Evolutionary conservation across 2,113 vertebrate genomes (phyloP).

Genomic region (Capreolus pygargus): DNA sequence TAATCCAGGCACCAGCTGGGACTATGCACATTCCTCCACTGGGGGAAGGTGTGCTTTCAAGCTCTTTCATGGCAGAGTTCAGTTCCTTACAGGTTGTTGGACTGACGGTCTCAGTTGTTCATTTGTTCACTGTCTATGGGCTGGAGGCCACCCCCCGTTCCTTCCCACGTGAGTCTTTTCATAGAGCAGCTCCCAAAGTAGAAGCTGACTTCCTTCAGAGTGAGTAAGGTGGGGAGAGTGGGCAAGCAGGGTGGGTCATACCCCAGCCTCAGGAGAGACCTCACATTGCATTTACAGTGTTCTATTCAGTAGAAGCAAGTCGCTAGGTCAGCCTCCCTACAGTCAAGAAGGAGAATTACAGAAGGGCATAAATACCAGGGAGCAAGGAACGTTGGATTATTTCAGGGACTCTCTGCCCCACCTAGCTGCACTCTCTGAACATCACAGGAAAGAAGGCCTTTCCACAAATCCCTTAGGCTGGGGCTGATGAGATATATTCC

Average conservation of each 20-base stretch:
- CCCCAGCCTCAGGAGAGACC: neutral
- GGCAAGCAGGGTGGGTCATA: neutral
- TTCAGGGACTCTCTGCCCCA: neutral
- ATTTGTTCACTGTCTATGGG: neutral
- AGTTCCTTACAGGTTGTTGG: neutral
- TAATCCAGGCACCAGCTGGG: neutral
- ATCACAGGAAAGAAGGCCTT: neutral
- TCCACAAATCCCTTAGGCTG: neutral
- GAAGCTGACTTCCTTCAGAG: neutral
- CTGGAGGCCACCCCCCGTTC: neutral
- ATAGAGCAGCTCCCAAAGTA: neutral
- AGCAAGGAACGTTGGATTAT: neutral
- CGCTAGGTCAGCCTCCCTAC: neutral
- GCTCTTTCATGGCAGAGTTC: neutral
- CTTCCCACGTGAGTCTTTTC: neutral
- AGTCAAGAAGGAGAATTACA: neutral
- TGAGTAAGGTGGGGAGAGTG: rapidly evolving
- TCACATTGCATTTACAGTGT: neutral
- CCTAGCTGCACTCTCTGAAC: neutral
- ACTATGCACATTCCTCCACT: too few species aligned
- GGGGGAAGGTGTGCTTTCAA: neutral
- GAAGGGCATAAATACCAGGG: neutral
- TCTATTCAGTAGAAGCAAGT: neutral
- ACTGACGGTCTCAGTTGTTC: neutral
- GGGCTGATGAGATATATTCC: neutral